Percentiles rank a stretch among this genome's conserved stretches.
phyloP scores from a whole-genome alignment of 2,113 vertebrate genomes.

The Amblyornis subalaris region DNA sequence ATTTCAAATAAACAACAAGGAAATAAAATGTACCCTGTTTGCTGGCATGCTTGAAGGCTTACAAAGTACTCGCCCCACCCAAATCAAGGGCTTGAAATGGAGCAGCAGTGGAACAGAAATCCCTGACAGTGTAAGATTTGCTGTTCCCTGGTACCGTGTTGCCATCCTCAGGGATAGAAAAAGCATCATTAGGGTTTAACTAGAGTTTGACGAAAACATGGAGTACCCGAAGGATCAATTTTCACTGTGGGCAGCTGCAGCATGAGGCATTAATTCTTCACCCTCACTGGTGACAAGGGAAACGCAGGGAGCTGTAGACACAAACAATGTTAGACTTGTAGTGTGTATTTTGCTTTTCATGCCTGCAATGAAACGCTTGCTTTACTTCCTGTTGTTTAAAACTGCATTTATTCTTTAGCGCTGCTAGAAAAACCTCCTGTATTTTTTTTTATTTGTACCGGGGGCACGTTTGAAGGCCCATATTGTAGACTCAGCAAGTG shows the following conservation, averaged over 20 bases:
- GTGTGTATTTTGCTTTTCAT: conserved; percentile 27
- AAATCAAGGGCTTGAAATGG: conserved; percentile 15
- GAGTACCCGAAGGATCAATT: conserved; percentile 50
- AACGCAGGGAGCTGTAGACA: not conserved
- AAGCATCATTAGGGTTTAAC: conserved; percentile 32
- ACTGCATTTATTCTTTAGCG: conserved; percentile 49
- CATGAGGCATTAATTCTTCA: conserved; percentile 34
- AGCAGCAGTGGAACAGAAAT: not conserved
- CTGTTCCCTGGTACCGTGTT: not conserved
- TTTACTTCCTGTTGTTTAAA: conserved; percentile 63
- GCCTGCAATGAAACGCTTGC: conserved; percentile 44
- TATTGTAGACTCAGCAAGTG: conserved; percentile 54
- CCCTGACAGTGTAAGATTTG: not conserved
- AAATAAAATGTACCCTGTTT: conserved; percentile 22
- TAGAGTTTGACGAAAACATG: conserved; percentile 38
- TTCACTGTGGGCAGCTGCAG: conserved; percentile 39
- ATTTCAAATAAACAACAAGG: not conserved
- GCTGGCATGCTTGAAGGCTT: conserved; percentile 27
- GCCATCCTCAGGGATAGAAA: conserved; percentile 3
- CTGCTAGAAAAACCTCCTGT: conserved; percentile 36
- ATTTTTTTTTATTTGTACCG: conserved; percentile 18
- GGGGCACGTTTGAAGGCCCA: not conserved
- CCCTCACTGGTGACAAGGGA: conserved; percentile 14
- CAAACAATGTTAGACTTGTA: conserved; percentile 16
- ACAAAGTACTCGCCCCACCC: not conserved